Evolutionary conservation across 2,888 invertebrate species (phyloP), one percentile per base, ranked within the genome.

Genomic region (Agriopis aurantiaria): DNA sequence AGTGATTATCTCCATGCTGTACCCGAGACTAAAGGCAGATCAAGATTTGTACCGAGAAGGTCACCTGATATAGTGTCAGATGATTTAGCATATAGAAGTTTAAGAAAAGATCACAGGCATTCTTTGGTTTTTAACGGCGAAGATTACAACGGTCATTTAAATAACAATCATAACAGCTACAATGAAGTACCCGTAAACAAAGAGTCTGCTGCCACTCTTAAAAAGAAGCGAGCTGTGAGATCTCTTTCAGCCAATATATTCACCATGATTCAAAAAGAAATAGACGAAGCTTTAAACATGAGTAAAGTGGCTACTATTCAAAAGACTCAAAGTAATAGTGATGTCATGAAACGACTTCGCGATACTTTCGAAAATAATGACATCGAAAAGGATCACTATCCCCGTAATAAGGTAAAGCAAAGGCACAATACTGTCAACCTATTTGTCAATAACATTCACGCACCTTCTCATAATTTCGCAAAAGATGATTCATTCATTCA

Each of bases 221-320:
- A 96, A 85, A 98, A 97, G 87, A 97, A 97, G 83, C 95, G 97
- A 69, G 97, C 98, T 0, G 96, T 97, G 0, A 95, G 98, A 73
- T 98, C 98, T 3, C 91, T 97, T 60, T 98, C 98, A 0, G 98
- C 97, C 0, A 98, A 98, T 86, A 96, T 98, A 73, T 97, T 97
- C 71, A 96, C 96, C 72, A 94, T 97, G 82, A 96, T 97, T 70
- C 96, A 96, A 81, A 95, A 96, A 78, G 96, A 96, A 89, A 92
- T 96, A 9, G 94, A 93, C 51, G 96, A 96, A 69, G 96, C 95
- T 58, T 85, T 95, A 56, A 95, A 95, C 74, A 89, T 95, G 84
- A 92, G 87, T 76, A 94, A 92, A 78, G 86, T 92, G 51, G 86
- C 94, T 12, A 91, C 92, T 41, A 85, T 96, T 64, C 96, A 96